phyloP scores from a whole-genome alignment of 2,888 invertebrate genomes.

The Plebejus anna region DNA sequence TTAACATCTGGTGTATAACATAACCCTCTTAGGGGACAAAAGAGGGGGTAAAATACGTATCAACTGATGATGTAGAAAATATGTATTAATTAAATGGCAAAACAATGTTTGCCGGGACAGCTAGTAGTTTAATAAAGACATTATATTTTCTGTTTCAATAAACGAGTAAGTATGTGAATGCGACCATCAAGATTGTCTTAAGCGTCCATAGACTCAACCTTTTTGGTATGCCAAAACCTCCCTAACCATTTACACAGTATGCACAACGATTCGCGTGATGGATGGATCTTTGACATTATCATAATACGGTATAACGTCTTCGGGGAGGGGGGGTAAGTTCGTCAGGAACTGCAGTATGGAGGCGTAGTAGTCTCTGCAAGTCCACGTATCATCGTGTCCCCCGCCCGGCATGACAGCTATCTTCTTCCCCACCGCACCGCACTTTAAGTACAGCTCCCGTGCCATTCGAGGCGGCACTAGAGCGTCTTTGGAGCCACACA shows the following conservation, averaged over 20 bases:
- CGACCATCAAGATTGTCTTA: no score
- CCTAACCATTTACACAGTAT: slow-evolving; percentile 48
- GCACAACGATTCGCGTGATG: slow-evolving; percentile 49
- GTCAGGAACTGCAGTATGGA: slow-evolving; percentile 75
- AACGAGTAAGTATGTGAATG: no score
- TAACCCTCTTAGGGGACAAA: no score
- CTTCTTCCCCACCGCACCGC: slow-evolving; percentile 87
- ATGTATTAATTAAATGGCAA: no score
- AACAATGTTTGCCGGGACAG: no score
- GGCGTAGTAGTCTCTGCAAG: slow-evolving; percentile 88
- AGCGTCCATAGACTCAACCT: no score
- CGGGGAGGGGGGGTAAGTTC: slow-evolving; percentile 56
- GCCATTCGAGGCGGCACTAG: slow-evolving; percentile 96
- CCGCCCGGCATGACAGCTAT: slow-evolving; percentile 89
- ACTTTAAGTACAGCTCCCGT: slow-evolving; percentile 86
- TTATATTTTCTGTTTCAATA: no score
- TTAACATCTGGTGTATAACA: no score
- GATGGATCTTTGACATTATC: slow-evolving; percentile 44
- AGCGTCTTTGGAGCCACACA: slow-evolving; percentile 92
- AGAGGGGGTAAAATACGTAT: no score
- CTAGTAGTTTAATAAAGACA: no score
- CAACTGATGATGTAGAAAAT: no score
- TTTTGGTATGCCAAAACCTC: neutral
- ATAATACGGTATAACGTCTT: slow-evolving; percentile 52
- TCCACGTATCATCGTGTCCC: slow-evolving; percentile 97